phyloP scores from a whole-genome alignment of 2,888 invertebrate species.

The Elmis aenea region DNA sequence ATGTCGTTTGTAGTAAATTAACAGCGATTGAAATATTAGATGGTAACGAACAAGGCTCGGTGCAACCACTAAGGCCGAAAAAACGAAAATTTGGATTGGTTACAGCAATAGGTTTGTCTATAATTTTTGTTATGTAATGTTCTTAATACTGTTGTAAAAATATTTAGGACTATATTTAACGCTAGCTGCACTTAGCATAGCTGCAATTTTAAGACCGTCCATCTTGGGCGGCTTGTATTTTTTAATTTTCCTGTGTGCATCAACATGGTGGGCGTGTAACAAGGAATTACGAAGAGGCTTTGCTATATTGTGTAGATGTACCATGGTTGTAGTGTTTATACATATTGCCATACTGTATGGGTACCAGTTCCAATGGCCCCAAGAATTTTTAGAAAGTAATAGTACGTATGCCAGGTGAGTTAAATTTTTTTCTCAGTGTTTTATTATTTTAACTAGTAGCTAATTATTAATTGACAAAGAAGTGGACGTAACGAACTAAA shows the following conservation, averaged over 20 bases:
- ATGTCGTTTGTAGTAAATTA: conserved; percentile 48
- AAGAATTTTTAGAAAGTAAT: conserved; percentile 63
- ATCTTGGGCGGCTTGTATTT: conserved; percentile 82
- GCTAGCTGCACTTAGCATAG: conserved; percentile 62
- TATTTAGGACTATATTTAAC: conserved; percentile 63
- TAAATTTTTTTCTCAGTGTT: conserved; percentile 5
- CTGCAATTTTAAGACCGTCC: conserved; percentile 77
- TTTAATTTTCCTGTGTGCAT: conserved; percentile 74
- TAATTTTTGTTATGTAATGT: too few relatives aligned
- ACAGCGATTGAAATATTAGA: conserved; percentile 25
- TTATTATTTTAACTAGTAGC: conserved; percentile 2
- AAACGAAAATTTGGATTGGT: conserved; percentile 27
- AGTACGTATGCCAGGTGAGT: conserved; percentile 70
- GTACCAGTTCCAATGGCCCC: conserved; percentile 82
- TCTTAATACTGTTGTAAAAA: too few relatives aligned
- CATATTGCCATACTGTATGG: conserved; percentile 70
- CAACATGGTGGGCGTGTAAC: conserved; percentile 85
- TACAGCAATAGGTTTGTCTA: conserved; percentile 31
- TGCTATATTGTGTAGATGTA: conserved; percentile 63
- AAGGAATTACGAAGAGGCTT: conserved; percentile 72
- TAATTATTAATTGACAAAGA: too few relatives aligned
- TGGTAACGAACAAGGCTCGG: conserved; percentile 16
- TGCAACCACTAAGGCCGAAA: conserved; percentile 15
- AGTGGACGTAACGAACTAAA: too few relatives aligned
- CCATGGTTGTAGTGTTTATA: conserved; percentile 68